Conservation (phyloP, 64 coral and sea anemone species). For the Stichodactyla helianthus region DNA sequence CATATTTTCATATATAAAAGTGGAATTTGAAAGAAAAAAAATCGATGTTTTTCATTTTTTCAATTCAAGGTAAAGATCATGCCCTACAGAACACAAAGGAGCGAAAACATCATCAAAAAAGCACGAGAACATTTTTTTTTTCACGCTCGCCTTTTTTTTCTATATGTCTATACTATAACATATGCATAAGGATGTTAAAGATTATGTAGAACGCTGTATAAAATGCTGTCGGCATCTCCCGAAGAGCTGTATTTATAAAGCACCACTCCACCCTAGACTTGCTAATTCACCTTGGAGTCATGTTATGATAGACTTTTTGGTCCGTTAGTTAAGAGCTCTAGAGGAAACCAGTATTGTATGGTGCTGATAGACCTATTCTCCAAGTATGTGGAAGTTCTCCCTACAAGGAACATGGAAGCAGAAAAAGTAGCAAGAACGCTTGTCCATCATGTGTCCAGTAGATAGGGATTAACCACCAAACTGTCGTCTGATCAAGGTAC, state of each 20-base stretch:
- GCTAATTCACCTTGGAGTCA: not conserved
- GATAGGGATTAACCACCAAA: not conserved
- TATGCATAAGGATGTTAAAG: not conserved
- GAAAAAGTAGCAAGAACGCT: not conserved
- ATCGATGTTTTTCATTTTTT: no score
- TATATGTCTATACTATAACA: no score
- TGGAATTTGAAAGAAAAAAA: no score
- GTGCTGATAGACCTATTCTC: not conserved
- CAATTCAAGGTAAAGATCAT: no score
- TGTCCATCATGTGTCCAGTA: not conserved
- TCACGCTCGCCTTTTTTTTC: no score
- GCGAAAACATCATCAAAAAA: no score
- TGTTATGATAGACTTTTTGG: not conserved
- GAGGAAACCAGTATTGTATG: not conserved
- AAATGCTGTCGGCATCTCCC: not conserved
- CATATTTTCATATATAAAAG: no score
- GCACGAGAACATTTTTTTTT: no score
- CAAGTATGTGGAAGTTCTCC: not conserved
- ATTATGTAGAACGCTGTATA: not conserved
- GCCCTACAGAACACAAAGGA: no score
- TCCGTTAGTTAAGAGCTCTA: not conserved
- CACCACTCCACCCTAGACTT: not conserved
- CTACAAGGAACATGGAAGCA: not conserved
- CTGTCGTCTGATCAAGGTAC: conserved; percentile 13
- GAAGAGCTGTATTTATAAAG: not conserved